Conservation (phyloP, 2,797 vertebrate species). For the Cichlasoma orientale region DNA sequence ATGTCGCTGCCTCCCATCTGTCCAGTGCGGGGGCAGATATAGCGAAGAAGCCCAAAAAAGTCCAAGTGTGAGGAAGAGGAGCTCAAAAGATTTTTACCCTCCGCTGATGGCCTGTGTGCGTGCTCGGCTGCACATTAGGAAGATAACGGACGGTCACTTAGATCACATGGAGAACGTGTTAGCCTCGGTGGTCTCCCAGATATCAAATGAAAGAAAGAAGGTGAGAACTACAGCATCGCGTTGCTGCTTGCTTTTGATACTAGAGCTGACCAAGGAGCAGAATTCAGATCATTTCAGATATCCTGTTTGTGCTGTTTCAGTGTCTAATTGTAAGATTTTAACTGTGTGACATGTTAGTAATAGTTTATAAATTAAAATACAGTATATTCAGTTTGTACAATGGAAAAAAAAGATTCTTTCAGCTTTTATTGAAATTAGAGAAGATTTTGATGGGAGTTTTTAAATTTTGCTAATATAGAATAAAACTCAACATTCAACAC, state of each 20-base stretch:
- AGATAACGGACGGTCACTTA: neutral
- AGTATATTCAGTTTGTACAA: neutral
- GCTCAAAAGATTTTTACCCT: conserved; percentile 56
- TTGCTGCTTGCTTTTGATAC: too few species aligned
- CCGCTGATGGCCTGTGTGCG: conserved; percentile 36
- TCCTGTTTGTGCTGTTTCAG: neutral
- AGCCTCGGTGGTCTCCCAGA: neutral
- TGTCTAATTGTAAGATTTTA: neutral
- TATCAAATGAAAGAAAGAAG: conserved; percentile 1
- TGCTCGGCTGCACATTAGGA: neutral
- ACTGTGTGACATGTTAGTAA: neutral
- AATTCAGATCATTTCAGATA: neutral
- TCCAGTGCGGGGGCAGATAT: neutral
- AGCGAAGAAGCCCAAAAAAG: neutral
- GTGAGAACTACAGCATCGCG: conserved; percentile 3
- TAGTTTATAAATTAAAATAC: neutral
- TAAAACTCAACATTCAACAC: conserved; percentile 1
- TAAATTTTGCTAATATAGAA: neutral
- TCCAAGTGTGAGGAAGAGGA: conserved; percentile 20
- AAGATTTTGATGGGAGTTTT: neutral
- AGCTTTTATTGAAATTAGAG: neutral
- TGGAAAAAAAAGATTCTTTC: fast-evolving
- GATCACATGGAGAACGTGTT: neutral
- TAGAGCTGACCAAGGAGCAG: too few species aligned
- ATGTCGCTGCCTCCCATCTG: neutral